Evolutionary conservation across 2,888 invertebrate species (phyloP), one percentile per base, ranked within the genome.

Genomic region (Camptogramma bilineatum): DNA sequence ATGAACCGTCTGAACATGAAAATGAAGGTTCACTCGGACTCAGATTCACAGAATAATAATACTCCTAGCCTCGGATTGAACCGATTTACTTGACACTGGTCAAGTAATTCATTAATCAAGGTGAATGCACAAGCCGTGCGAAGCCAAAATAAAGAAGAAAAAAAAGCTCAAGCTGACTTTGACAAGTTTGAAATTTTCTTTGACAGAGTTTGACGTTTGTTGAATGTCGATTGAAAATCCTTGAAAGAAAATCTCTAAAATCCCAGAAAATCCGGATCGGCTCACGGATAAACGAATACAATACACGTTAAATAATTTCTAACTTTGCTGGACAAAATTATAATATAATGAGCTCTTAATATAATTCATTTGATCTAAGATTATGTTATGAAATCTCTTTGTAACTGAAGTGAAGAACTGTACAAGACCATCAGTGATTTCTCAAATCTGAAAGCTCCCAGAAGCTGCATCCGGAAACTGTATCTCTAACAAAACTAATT

Each of bases 391-490:
- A 21, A 3, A 3, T 5, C 4, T 39, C 58, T 4, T 18, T 16
- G 0, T 47, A 52, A 24, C 13, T 59, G 13, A 59, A 52, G 59
- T 34, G 58, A 16, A 24, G 44, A 58, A 52, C 52, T 42, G 13
- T 31, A 34, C 19, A 28, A 42, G 28, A 60, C n/a, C 42, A 53
- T 42, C 39, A 47, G 48, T 52, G 52, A 55, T 55, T 42, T 47
- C 24, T 46, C 7, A 19, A 59, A 55, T 47, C 46, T 48, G 39
- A 59, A 64, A 64, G 64, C 64, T 64, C 44, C 21, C 46, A 24
- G 56, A 39, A 56, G 48, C 56, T 56, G 56, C 47, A 34, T 34
- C 48, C 34, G 48, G 48, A 48, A 39, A 48, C 56, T 48, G 17
- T 31, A 47, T 47, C n/a, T 18, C n/a, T 4, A 21, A 16, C 39